phyloP scores from a whole-genome alignment of 2,888 invertebrate species.

The Clostera curtula region DNA sequence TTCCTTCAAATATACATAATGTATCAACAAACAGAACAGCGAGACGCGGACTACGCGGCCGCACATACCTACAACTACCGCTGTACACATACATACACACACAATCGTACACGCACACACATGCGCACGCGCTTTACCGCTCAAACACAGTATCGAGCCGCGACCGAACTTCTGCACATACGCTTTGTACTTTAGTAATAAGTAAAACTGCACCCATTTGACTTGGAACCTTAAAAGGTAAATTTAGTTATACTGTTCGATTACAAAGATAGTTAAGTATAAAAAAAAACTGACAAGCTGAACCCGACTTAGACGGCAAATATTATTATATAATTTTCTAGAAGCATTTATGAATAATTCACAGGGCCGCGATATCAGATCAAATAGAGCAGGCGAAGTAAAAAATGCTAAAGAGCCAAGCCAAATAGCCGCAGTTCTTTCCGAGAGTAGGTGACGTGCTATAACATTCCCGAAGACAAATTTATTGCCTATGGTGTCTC shows the following conservation, averaged over 20 bases:
- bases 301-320: too few species aligned
- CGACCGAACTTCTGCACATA: slow-evolving; percentile 68
- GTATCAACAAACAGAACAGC: slow-evolving; percentile 74
- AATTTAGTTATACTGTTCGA: too few species aligned
- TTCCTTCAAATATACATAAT: slow-evolving; percentile 74
- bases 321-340: too few species aligned
- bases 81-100: slow-evolving; percentile 20
- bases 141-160: slow-evolving; percentile 45
- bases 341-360: too few species aligned
- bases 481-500: slow-evolving; percentile 58
- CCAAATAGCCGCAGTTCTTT: slow-evolving; percentile 33
- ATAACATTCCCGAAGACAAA: too few species aligned
- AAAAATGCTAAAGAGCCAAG: too few species aligned
- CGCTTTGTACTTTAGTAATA: slow-evolving; percentile 59
- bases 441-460: slow-evolving; percentile 38
- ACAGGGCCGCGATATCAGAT: too few species aligned
- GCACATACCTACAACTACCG: slow-evolving; percentile 26
- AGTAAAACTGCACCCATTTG: slow-evolving; percentile 27
- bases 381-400: too few species aligned
- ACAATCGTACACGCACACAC: slow-evolving; percentile 25
- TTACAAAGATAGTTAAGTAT: too few species aligned
- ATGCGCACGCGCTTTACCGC: slow-evolving; percentile 29
- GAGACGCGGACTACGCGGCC: slow-evolving; percentile 55
- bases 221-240: too few species aligned
- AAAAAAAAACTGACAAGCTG: too few species aligned